Evolutionary conservation across 2,113 vertebrate genomes (phyloP).

Genomic region (Paracanthobrama guichenoti): DNA sequence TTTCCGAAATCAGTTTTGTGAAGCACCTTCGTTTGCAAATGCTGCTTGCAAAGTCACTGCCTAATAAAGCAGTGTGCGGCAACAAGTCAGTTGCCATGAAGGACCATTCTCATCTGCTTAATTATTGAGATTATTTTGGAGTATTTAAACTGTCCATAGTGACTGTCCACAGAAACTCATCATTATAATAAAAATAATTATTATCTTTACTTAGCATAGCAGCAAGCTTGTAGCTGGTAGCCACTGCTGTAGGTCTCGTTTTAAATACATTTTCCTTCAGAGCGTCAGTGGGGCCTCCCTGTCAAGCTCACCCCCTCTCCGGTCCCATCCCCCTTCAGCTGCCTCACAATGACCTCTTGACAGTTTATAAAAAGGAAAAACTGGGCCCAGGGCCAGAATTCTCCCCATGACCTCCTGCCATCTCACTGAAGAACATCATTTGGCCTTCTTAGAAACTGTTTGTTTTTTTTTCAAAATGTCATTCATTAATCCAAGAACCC

Average conservation of each 20-base stretch:
- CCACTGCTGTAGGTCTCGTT: slow-evolving; percentile 30
- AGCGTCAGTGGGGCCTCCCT: slow-evolving; percentile 33
- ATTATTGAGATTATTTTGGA: not conserved
- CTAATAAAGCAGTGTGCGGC: too few species aligned
- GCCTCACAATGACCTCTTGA: slow-evolving; percentile 54
- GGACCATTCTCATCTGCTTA: too few species aligned
- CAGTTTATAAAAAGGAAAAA: slow-evolving; percentile 55
- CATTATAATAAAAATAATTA: not conserved
- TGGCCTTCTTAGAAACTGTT: slow-evolving; percentile 35
- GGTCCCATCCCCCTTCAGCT: slow-evolving; percentile 23
- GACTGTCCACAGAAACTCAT: slow-evolving; percentile 7
- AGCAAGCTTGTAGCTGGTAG: slow-evolving; percentile 21
- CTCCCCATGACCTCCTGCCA: slow-evolving; percentile 47
- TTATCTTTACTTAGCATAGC: not conserved
- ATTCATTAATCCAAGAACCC: slow-evolving; percentile 9
- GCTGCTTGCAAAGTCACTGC: too few species aligned
- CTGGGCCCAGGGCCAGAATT: slow-evolving; percentile 49
- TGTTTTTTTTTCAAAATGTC: slow-evolving; percentile 49
- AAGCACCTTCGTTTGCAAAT: too few species aligned
- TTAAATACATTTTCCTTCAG: slow-evolving; percentile 34
- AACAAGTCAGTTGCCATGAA: too few species aligned
- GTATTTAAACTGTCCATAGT: not conserved
- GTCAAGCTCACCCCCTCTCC: slow-evolving; percentile 32
- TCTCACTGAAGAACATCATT: slow-evolving; percentile 43
- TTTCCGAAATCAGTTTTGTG: too few species aligned